Evolutionary conservation across 2,797 vertebrate genomes (phyloP).

Genomic region (Pseudochirops corinnae): DNA sequence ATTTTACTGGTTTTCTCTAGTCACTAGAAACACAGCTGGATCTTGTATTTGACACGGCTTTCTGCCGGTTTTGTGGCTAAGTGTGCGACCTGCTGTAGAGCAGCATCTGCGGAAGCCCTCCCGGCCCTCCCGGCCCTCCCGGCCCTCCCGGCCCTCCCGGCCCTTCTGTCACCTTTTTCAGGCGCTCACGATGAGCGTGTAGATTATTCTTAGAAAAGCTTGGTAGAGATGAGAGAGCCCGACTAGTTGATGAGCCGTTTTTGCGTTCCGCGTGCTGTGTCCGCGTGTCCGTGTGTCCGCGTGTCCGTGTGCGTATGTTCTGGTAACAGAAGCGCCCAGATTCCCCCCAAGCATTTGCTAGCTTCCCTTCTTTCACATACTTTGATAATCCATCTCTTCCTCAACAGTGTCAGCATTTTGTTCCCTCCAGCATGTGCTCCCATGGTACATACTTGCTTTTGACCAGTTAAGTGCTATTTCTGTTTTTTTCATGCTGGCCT

Average conservation of each 20-base stretch:
- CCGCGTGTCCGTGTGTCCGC: too few relatives aligned
- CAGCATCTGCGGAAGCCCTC: neutral
- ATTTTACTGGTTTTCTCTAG: neutral
- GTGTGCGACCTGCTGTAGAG: too few relatives aligned
- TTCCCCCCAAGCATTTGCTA: neutral
- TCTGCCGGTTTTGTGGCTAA: too few relatives aligned
- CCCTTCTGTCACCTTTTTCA: too few relatives aligned
- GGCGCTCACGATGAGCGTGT: too few relatives aligned
- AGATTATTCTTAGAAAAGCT: neutral
- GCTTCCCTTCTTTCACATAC: neutral
- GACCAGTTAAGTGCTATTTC: neutral
- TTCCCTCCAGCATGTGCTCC: neutral
- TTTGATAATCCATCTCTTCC: neutral
- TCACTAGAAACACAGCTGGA: neutral
- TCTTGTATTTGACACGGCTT: too few relatives aligned
- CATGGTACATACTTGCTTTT: neutral
- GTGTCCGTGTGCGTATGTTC: too few relatives aligned
- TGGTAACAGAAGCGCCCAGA: neutral
- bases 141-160: too few relatives aligned
- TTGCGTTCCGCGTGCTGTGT: too few relatives aligned
- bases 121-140: too few relatives aligned
- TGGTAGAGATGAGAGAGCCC: neutral
- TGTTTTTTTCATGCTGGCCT: neutral
- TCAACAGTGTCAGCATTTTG: neutral
- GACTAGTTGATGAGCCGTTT: neutral